These are phyloP conservation scores for Penaeus monodon DNA, from an alignment of 2,888 invertebrate species.

Conservation along the genomic window DNA sequence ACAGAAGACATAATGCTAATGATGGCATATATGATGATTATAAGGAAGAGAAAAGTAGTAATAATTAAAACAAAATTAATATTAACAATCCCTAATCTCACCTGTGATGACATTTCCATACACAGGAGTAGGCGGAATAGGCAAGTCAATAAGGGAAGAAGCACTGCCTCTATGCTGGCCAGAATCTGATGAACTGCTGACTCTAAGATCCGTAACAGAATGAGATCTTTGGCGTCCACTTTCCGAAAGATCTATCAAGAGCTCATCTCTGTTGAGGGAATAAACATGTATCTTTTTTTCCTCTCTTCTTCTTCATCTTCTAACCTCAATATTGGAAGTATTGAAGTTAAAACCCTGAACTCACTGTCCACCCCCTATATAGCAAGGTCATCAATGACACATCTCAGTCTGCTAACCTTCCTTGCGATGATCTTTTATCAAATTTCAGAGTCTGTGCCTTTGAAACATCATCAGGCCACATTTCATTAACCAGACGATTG, in stretches of 20 bases:
- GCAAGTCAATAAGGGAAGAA: conserved; percentile 54
- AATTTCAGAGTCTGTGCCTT: background rate
- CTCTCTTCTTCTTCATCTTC: background rate
- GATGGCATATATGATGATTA: too few relatives aligned
- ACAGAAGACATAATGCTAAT: too few relatives aligned
- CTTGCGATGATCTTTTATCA: conserved; percentile 27
- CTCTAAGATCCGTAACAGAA: conserved; percentile 58
- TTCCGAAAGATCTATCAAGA: conserved; percentile 49
- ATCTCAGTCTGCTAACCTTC: conserved; percentile 28
- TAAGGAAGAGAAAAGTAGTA: too few relatives aligned
- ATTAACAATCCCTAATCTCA: background rate
- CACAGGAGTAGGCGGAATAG: conserved; percentile 28
- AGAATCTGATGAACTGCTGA: background rate
- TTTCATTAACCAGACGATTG: conserved; percentile 45
- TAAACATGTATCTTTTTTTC: background rate
- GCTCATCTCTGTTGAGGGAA: conserved; percentile 43
- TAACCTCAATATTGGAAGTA: background rate
- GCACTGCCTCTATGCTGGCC: conserved; percentile 44
- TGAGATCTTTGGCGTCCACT: conserved; percentile 50
- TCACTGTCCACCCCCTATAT: too few relatives aligned
- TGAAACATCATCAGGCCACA: conserved; percentile 33
- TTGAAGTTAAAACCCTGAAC: too few relatives aligned
- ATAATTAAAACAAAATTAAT: background rate
- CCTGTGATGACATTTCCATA: conserved; percentile 45
- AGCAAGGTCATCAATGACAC: too few relatives aligned